Base-by-base conservation (phyloP, 2,797 vertebrate species). In the Gymnoscopelus microlampas region DNA sequence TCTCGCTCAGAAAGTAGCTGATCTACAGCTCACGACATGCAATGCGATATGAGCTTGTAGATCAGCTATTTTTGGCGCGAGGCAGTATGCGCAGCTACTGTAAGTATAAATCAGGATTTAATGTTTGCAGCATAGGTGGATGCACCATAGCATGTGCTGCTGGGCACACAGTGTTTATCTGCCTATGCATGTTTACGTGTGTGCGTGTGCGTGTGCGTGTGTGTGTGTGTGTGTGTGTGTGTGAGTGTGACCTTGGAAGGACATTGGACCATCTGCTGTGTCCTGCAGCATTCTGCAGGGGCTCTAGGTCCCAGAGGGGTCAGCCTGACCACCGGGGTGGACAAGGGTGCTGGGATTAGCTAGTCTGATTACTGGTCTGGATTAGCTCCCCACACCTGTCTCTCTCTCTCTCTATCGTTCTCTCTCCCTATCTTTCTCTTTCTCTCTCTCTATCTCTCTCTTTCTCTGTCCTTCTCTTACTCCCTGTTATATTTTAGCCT, bases 181-280 rank as follows among this genome's bases (percentile, higher is more conserved):
- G 8, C 58, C 39, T 53, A 59, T 69, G 56, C 51, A 49, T 61
- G 53, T 32, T 35, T 39, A 35, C 53, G 26, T 47, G 63, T 55
- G 51, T 19, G 53, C 19, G 12, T 47, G n/a, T 53, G n/a, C 23
- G 48, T 39, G 67, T 53, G 57, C 15, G 54, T 47, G 49, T 53
- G 44, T 55, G 63, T 56, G 19, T 51, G n/a, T 66, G 53, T 0
- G 1, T 57, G 39, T 61, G 54, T 0, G 35, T 53, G 19, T 39
- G 23, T 61, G 14, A 10, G 8, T 68, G 5, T 68, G 74, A 85
- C 82, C 72, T 88, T 85, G 74, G 51, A 80, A 83, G 81, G 85
- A 80, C 71, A 76, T 62, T 53, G 65, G 77, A 55, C 82, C 90
- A 91, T 91, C 88, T 92, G 87, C 81, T 85, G 81, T 66, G 76